phyloP scores from a whole-genome alignment of 1,140 invertebrate species.

The Drosophila trapezifrons region DNA sequence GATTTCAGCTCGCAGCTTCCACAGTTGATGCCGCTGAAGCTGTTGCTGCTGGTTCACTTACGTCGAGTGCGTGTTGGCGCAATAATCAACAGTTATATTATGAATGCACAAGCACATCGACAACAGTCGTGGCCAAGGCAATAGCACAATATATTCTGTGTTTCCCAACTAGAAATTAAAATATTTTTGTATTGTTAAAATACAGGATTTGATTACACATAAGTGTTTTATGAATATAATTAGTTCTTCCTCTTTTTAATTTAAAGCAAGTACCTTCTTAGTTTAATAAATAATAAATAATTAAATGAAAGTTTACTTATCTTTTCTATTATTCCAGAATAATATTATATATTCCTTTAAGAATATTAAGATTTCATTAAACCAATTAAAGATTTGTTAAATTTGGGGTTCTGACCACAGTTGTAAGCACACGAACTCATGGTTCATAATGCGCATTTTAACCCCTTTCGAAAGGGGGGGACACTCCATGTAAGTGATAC shows the following conservation, averaged over 20 bases:
- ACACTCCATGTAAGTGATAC: slow-evolving; percentile 76
- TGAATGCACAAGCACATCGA: slow-evolving; percentile 69
- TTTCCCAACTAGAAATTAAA: neutral
- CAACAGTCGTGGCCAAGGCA: slow-evolving; percentile 1
- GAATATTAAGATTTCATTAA: neutral
- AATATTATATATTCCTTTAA: too few relatives aligned
- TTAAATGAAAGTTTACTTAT: too few relatives aligned
- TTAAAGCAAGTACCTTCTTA: too few relatives aligned
- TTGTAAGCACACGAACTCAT: slow-evolving; percentile 10
- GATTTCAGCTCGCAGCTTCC: slow-evolving; percentile 34
- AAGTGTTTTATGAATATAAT: too few relatives aligned
- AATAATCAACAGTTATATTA: slow-evolving; percentile 82
- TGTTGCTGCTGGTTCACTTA: slow-evolving; percentile 71
- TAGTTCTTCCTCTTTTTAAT: too few relatives aligned
- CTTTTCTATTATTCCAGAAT: neutral
- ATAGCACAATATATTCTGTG: neutral
- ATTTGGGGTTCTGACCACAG: neutral
- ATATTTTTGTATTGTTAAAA: neutral
- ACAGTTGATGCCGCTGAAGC: slow-evolving; percentile 30
- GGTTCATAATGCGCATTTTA: slow-evolving; percentile 70
- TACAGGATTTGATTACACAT: too few relatives aligned
- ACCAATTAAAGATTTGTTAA: neutral
- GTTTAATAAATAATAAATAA: too few relatives aligned
- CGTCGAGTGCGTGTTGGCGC: slow-evolving; percentile 77
- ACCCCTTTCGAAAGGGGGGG: slow-evolving; percentile 50